phyloP scores from a whole-genome alignment of 2,888 invertebrate genomes.

The Scelioninae gen. 1 region DNA sequence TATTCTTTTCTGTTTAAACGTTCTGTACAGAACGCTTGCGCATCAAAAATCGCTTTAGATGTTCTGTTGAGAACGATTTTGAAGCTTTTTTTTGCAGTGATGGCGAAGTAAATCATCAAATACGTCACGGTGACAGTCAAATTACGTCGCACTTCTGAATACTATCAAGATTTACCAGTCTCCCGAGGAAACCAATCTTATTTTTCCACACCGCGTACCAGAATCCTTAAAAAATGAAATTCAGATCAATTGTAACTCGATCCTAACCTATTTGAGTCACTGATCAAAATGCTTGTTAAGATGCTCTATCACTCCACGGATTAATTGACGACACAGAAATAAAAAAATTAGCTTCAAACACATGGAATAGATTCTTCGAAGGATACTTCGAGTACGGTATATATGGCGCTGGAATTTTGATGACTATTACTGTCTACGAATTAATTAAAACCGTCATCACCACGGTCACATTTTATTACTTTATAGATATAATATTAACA shows the following conservation, averaged over 20 bases:
- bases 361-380: slow-evolving; percentile 2
- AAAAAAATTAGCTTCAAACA: not conserved
- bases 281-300: no score
- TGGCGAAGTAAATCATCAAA: slow-evolving; percentile 25
- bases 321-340: not conserved
- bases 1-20: no score
- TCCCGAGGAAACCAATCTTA: not conserved
- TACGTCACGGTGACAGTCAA: not conserved
- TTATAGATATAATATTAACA: no score
- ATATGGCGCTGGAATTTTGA: slow-evolving; percentile 7
- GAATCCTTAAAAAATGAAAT: slow-evolving; percentile 10
- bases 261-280: not conserved
- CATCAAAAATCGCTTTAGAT: no score
- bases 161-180: slow-evolving; percentile 5
- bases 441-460: not conserved
- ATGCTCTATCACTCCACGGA: not conserved
- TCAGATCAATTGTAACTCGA: slow-evolving; percentile 14
- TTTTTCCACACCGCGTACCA: slow-evolving; percentile 3
- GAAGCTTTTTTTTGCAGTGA: no score
- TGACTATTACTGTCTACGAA: slow-evolving; percentile 1
- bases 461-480: no score
- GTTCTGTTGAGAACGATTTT: no score
- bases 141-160: not conserved
- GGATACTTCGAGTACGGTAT: slow-evolving; percentile 1
- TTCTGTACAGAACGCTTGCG: no score